Evolutionary conservation across 2,797 vertebrate genomes (phyloP), one percentile per base, ranked within the genome.

Genomic region (Anguilla marmorata): DNA sequence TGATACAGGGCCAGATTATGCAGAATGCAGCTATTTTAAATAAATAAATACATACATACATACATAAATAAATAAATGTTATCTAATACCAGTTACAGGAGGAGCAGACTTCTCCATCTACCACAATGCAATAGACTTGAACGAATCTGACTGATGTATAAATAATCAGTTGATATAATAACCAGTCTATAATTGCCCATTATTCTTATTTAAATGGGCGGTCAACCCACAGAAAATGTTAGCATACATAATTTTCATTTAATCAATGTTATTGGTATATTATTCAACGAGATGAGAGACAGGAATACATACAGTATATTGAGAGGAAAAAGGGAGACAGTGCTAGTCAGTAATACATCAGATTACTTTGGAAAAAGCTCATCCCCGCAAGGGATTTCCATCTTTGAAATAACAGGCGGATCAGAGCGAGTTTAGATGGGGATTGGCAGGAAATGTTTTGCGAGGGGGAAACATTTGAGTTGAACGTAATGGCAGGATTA

Each of bases 401-500:
- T 30, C 33, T 56, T 21, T 80, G 11, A 58, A 54, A 80, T 27
- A 1, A 80, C 72, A 87, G 79, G 86, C 30, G 24, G 74, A 41
- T 87, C 30, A 87, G 74, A 50, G 74, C 4, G 0, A n/a, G 54
- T 58, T 45, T 16, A 87, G 45, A 56, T 72, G 45, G 27, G 56
- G 86, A 83, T 83, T 87, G 66, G 41, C 3, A 33, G 58, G 58
- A 50, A 3, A 83, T 50, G 16, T 19, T 87, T 63, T 41, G 16
- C 30, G 3, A 1, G 9, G 16, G 24, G 12, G 41, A 48, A 16
- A 87, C 76, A 50, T 41, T 60, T 50, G 37, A 54, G 30, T 66
- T 66, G 37, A 45, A 27, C 45, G 50, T 83, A 87, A 83, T 87
- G 86, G 76, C 79, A 66, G 56, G 86, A 82, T 87, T 87, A 66